These are phyloP conservation scores for Coccyzus lansbergi DNA, from an alignment of 2,797 vertebrate species.

Conservation along the genomic window DNA sequence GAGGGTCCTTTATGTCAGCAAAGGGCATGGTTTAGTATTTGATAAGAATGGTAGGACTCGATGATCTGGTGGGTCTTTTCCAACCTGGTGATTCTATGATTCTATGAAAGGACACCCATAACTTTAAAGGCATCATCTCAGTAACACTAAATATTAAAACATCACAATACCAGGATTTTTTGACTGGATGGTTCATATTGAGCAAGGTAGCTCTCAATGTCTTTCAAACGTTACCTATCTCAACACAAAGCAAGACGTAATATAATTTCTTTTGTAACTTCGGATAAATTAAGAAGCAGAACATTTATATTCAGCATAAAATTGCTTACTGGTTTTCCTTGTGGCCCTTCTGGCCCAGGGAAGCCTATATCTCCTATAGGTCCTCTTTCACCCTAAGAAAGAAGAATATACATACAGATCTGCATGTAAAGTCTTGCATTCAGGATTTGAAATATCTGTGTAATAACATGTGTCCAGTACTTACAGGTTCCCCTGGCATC, in stretches of 20 bases:
- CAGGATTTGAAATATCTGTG: not conserved
- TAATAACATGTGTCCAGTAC: conserved; percentile 29
- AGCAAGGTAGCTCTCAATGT: not conserved
- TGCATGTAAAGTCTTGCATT: not conserved
- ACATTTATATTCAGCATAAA: not conserved
- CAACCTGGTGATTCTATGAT: no score
- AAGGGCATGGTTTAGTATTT: no score
- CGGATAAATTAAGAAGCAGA: not conserved
- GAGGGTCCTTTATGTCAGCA: not conserved
- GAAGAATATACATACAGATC: not conserved
- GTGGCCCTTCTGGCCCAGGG: conserved; percentile 93
- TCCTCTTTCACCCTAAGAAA: conserved; percentile 90
- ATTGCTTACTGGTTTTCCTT: conserved; percentile 88
- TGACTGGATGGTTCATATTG: not conserved
- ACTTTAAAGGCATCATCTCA: not conserved
- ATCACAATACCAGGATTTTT: not conserved
- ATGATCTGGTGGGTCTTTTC: no score
- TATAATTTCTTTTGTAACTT: not conserved
- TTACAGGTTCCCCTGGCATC: conserved; percentile 93
- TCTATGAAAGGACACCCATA: not conserved
- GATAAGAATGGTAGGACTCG: no score
- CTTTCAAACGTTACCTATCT: not conserved
- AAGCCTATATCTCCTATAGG: conserved; percentile 94
- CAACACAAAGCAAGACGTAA: not conserved
- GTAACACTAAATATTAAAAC: not conserved